A percentile compares a stretch with the other conserved stretches of the same genome.
Evolutionary conservation across 2,888 invertebrate genomes (phyloP).

Genomic region (Synergus gifuensis): DNA sequence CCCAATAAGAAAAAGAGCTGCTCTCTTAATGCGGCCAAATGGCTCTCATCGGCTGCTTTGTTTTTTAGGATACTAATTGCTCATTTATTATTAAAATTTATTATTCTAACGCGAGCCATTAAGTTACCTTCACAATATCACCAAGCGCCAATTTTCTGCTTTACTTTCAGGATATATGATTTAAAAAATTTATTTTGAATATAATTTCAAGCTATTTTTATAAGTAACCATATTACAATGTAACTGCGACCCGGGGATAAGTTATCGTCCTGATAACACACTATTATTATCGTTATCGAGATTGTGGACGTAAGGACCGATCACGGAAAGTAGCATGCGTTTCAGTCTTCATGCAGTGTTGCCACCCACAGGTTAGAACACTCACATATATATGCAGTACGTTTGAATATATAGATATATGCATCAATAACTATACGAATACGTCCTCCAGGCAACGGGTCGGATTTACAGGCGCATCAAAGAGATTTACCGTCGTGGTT

Average conservation of each 20-base stretch:
- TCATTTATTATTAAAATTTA: conserved; percentile 37
- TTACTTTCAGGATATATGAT: no score
- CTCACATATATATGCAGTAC: neutral
- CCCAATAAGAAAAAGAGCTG: conserved; percentile 39
- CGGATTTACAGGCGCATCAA: conserved; percentile 65
- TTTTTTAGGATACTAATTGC: conserved; percentile 24
- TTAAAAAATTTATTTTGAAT: neutral
- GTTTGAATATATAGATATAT: conserved; percentile 16
- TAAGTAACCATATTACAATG: neutral
- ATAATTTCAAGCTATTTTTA: neutral
- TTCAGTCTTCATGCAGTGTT: conserved; percentile 10
- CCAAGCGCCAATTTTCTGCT: neutral
- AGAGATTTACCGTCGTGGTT: conserved; percentile 65
- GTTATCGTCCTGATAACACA: conserved; percentile 23
- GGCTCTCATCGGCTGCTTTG: conserved; percentile 12
- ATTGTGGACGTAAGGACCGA: conserved; percentile 21
- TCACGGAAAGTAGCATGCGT: conserved; percentile 33
- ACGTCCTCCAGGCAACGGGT: conserved; percentile 56
- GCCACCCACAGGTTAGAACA: conserved; percentile 39
- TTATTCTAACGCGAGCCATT: neutral
- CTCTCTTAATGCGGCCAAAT: conserved; percentile 35
- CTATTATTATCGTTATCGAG: conserved; percentile 40
- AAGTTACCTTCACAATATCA: neutral
- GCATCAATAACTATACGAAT: neutral
- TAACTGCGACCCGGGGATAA: conserved; percentile 2